Conservation (phyloP, 1,140 invertebrate species). For the Mycetomoellerius zeteki region DNA sequence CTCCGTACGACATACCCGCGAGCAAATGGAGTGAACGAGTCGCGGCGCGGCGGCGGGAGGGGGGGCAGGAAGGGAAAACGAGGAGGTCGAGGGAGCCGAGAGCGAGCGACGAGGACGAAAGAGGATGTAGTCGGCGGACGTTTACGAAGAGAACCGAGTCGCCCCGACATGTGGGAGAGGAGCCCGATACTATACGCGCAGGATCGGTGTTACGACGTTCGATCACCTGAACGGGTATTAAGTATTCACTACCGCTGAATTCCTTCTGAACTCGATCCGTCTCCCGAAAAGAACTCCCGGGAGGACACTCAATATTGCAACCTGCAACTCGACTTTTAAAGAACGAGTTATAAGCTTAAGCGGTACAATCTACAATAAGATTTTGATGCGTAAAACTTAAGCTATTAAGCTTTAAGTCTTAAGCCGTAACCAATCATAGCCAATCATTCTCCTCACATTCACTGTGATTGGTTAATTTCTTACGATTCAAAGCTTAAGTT, state of each 20-base stretch:
- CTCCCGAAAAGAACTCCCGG: neutral
- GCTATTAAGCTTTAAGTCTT: too few relatives aligned
- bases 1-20: slow-evolving; percentile 62
- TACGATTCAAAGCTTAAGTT: too few relatives aligned
- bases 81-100: slow-evolving; percentile 55
- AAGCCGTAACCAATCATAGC: too few relatives aligned
- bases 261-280: neutral
- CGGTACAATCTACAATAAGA: too few relatives aligned
- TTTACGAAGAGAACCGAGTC: slow-evolving; percentile 78
- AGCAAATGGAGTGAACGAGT: slow-evolving; percentile 60
- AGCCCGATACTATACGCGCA: slow-evolving; percentile 58
- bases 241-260: neutral
- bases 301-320: too few relatives aligned
- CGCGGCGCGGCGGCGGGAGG: slow-evolving; percentile 40
- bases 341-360: neutral
- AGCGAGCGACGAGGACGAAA: slow-evolving; percentile 70
- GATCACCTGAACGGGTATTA: slow-evolving; percentile 71
- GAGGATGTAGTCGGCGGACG: slow-evolving; percentile 79
- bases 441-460: too few relatives aligned
- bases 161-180: slow-evolving; percentile 72
- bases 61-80: slow-evolving; percentile 55
- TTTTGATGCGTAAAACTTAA: too few relatives aligned
- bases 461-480: too few relatives aligned
- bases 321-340: neutral
- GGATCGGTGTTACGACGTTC: slow-evolving; percentile 73